These are phyloP conservation scores for Chalcis sispes DNA, from an alignment of 2,888 invertebrate species.

Conservation along the genomic window DNA sequence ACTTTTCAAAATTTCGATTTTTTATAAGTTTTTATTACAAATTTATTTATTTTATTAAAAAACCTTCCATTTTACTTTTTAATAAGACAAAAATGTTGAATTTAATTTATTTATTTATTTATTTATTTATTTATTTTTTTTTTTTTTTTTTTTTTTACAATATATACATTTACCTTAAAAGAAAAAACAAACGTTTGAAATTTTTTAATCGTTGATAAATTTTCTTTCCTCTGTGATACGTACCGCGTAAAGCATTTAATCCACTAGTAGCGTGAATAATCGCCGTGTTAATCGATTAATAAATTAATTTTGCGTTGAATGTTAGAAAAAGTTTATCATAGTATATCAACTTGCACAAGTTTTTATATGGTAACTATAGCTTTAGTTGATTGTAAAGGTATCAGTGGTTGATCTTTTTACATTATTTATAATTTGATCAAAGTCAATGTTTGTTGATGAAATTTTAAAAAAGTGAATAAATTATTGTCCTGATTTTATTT, in stretches of 20 bases:
- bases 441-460: background rate
- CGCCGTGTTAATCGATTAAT: slow-evolving; percentile 14
- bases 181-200: background rate
- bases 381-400: slow-evolving; percentile 5
- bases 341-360: slow-evolving; percentile 40
- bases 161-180: background rate
- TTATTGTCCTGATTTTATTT: too few relatives aligned
- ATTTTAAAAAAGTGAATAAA: too few relatives aligned
- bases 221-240: slow-evolving; percentile 20
- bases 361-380: slow-evolving; percentile 1
- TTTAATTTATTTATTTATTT: too few relatives aligned
- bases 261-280: slow-evolving; percentile 13
- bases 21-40: too few relatives aligned
- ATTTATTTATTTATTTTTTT: too few relatives aligned
- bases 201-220: slow-evolving; percentile 21
- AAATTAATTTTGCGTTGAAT: slow-evolving; percentile 11
- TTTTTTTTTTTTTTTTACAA: background rate
- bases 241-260: slow-evolving; percentile 23
- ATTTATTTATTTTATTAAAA: too few relatives aligned
- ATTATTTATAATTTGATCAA: slow-evolving; percentile 3
- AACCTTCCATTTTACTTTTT: too few relatives aligned
- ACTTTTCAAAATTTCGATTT: background rate
- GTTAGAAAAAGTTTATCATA: slow-evolving; percentile 32
- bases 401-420: slow-evolving; percentile 6
- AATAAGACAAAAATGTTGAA: slow-evolving; percentile 8